A percentile compares a stretch with the other conserved stretches of the same genome.
phyloP scores from a whole-genome alignment of 2,797 vertebrate genomes.

The Jordanella pulchra region DNA sequence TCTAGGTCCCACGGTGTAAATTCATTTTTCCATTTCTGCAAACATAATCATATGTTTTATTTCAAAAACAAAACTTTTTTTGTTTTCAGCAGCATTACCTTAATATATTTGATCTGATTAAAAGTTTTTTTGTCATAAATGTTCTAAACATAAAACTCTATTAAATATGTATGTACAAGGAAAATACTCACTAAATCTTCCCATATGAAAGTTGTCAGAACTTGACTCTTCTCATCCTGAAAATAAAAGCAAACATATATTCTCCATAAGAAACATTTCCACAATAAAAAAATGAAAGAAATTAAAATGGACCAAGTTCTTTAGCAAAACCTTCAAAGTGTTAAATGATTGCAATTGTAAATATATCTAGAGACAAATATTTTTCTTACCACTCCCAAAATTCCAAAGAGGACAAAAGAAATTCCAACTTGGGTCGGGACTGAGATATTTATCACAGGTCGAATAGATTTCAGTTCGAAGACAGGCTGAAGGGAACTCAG shows the following conservation, averaged over 20 bases:
- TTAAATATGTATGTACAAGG: background rate
- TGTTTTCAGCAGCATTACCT: background rate
- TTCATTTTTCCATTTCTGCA: conserved; percentile 72
- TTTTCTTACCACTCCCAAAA: conserved; percentile 70
- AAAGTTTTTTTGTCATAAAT: background rate
- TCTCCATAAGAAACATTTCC: background rate
- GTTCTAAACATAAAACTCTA: background rate
- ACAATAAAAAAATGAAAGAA: background rate
- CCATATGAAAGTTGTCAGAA: conserved; percentile 76
- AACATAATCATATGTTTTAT: background rate
- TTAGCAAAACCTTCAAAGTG: background rate
- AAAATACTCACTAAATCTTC: conserved; percentile 56
- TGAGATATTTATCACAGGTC: conserved; percentile 54
- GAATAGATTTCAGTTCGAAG: conserved; percentile 63
- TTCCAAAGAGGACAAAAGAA: conserved; percentile 64
- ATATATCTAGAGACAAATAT: background rate
- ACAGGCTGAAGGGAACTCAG: conserved; percentile 45
- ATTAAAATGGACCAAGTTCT: background rate
- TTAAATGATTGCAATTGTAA: background rate
- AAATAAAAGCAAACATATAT: conserved; percentile 21
- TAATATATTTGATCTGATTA: background rate
- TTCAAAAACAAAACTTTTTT: background rate
- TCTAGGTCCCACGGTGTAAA: conserved; percentile 72
- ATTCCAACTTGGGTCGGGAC: conserved; percentile 55
- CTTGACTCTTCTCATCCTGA: conserved; percentile 76